Base-by-base conservation (phyloP, 2,113 vertebrate species). In the Chaetodon trifascialis region DNA sequence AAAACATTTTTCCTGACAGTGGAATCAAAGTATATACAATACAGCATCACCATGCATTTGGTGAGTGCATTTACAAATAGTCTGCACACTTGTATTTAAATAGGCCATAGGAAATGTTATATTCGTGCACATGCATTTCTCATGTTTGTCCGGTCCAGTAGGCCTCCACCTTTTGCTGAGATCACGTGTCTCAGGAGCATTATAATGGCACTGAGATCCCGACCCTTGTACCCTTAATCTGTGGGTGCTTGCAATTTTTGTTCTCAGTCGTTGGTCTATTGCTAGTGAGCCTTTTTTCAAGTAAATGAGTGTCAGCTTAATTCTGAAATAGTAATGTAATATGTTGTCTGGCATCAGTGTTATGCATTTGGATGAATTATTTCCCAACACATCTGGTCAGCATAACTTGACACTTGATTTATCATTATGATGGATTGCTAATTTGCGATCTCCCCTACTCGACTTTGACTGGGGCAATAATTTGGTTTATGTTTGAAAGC, bases 401-500 rank as follows among this genome's bases (percentile, higher is more conserved):
- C 62, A 59, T 55, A 55, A 16, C 16, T 7, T 65, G 76, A 74
- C 74, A 66, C 49, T 47, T 79, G 80, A 83, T 68, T 79, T 34
- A 79, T 71, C 38, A 34, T 49, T 15, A 66, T 76, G 62, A 74
- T 54, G n/a, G 14, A 60, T 70, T 68, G 59, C 15, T 73, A 25
- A 54, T 44, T 21, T 73, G 66, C 66, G 40, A 66, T 80, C 52
- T 67, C 23, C 38, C 42, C 63, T 12, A 14, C 5, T 30, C 21
- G 49, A 82, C 64, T 60, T 66, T 65, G 11, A 73, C 46, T 23
- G 4, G 19, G 21, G 16, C 63, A 25, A 38, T 67, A 70, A 68
- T 80, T 74, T 72, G 60, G 34, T 73, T 75, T 66, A 70, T 60
- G 52, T 86, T 76, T 8, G 1, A 76, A 67, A 64, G 42, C 56